Evolutionary conservation across 1,140 invertebrate genomes (phyloP).

Genomic region (Temnothorax nylanderi): DNA sequence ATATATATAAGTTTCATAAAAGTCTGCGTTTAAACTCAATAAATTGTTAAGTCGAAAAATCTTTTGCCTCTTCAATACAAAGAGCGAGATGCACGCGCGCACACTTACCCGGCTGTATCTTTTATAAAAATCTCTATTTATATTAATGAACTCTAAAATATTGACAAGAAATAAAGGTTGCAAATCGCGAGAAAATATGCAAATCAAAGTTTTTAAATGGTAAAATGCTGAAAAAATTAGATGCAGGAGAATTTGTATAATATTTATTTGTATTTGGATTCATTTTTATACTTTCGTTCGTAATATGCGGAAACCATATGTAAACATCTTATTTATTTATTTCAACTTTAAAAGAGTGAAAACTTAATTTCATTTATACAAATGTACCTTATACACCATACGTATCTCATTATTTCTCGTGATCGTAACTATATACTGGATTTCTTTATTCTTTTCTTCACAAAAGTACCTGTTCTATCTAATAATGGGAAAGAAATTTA

Average conservation of each 20-base stretch:
- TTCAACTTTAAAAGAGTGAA: slow-evolving; percentile 47
- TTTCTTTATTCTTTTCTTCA: not conserved
- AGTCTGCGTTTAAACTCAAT: not conserved
- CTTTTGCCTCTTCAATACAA: not conserved
- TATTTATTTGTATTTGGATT: slow-evolving; percentile 1
- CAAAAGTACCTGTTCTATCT: not conserved
- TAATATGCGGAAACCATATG: not conserved
- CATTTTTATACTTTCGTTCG: not conserved
- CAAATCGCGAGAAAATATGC: not conserved
- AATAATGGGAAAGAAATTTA: not conserved
- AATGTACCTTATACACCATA: slow-evolving; percentile 24
- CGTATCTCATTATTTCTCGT: not conserved
- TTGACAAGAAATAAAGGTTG: not conserved
- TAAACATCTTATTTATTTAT: slow-evolving; percentile 43
- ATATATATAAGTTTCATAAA: not conserved
- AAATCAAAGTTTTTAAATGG: not conserved
- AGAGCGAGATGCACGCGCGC: not conserved
- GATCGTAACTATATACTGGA: not conserved
- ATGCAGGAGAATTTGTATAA: not conserved
- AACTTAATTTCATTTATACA: slow-evolving; percentile 42
- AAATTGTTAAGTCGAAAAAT: not conserved
- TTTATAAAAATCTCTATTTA: slow-evolving; percentile 3
- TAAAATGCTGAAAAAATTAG: not conserved
- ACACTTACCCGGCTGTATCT: not conserved
- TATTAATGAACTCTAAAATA: not conserved